These are phyloP conservation scores for Natrix natrix DNA, from an alignment of 2,797 vertebrate species.

Conservation along the genomic window DNA sequence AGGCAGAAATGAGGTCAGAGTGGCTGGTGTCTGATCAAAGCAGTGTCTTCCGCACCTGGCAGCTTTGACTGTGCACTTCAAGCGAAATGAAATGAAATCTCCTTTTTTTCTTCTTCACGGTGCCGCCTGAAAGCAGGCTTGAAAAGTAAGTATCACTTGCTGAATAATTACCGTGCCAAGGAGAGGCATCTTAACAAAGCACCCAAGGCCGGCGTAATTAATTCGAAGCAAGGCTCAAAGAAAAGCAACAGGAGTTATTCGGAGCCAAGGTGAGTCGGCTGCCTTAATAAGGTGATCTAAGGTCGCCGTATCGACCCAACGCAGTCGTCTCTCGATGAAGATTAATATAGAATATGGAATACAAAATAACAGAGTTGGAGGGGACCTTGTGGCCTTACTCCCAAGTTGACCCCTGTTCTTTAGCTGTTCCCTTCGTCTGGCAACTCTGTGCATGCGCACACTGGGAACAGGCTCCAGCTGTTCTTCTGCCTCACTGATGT, in stretches of 20 bases:
- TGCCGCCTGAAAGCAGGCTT: constrained; percentile 38
- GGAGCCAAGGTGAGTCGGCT: background rate
- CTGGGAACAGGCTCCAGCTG: no score
- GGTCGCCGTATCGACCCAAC: background rate
- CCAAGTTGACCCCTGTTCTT: no score
- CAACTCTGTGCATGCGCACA: no score
- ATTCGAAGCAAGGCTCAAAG: background rate
- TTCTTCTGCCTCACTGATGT: no score
- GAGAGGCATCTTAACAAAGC: no score
- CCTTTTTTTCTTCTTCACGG: background rate
- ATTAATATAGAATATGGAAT: no score
- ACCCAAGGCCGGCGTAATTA: background rate
- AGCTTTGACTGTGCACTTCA: accelerated
- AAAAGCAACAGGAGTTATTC: background rate
- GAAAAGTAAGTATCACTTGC: constrained; percentile 37
- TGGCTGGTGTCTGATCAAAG: background rate
- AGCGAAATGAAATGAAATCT: background rate
- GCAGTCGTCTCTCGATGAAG: accelerated
- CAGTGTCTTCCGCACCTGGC: background rate
- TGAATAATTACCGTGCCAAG: constrained; percentile 18
- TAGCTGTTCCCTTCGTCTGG: no score
- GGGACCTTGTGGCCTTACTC: no score
- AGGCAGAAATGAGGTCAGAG: background rate
- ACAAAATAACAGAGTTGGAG: no score
- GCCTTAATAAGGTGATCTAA: background rate